These are phyloP conservation scores for Eudyptes chrysolophus DNA, from an alignment of 2,113 vertebrate species.

Conservation along the genomic window DNA sequence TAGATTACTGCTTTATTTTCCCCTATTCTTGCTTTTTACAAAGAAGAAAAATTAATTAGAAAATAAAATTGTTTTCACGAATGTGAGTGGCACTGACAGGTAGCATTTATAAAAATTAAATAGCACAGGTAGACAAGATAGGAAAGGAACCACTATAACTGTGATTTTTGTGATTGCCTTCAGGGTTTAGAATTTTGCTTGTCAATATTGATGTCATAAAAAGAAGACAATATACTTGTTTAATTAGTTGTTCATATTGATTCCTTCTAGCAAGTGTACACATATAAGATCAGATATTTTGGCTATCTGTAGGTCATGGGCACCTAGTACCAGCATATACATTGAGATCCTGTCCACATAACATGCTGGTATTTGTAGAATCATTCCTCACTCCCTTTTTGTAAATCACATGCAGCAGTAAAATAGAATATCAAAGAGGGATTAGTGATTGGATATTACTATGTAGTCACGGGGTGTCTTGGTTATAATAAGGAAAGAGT, in stretches of 20 bases:
- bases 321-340: not conserved
- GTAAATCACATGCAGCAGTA: not conserved
- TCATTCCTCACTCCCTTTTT: not conserved
- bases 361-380: not conserved
- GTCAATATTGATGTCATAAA: not conserved
- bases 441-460: not conserved
- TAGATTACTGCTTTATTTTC: not conserved
- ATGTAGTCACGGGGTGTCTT: not conserved
- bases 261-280: not conserved
- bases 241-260: not conserved
- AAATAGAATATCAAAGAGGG: not conserved
- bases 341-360: not conserved
- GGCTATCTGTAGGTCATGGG: not conserved
- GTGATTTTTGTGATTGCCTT: not conserved
- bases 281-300: not conserved
- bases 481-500: not conserved
- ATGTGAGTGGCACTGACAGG: not conserved
- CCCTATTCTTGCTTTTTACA: not conserved
- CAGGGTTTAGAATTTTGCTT: not conserved
- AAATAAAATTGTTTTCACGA: not conserved
- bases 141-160: not conserved
- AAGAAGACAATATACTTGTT: not conserved
- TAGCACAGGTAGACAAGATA: not conserved
- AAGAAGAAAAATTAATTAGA: not conserved
- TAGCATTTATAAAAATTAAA: not conserved